These are phyloP conservation scores for Hermaeophaga mercurialis DNA, from an alignment of 2,888 invertebrate species.

Conservation along the genomic window DNA sequence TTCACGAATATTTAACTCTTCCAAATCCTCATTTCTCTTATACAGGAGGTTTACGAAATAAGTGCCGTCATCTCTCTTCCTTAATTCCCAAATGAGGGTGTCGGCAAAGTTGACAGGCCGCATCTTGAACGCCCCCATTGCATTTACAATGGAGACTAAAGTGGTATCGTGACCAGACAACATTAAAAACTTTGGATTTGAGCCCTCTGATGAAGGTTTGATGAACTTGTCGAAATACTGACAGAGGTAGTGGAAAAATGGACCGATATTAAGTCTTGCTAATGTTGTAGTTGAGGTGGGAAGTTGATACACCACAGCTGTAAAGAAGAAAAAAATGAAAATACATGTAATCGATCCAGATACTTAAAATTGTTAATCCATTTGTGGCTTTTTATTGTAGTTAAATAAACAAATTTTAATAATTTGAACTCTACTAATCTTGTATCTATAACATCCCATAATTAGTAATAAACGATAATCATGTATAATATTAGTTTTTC, in stretches of 20 bases:
- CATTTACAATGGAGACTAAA: conserved; percentile 70
- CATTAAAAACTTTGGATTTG: conserved; percentile 63
- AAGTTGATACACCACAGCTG: conserved; percentile 4
- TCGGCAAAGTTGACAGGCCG: conserved; percentile 27
- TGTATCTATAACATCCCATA: no score
- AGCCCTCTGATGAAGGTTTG: neutral
- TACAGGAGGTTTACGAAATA: conserved; percentile 27
- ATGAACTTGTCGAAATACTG: conserved; percentile 59
- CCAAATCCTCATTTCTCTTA: conserved; percentile 19
- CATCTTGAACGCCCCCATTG: conserved; percentile 66
- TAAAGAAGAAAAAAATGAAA: no score
- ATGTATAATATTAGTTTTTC: no score
- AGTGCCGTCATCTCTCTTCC: neutral
- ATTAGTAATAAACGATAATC: no score
- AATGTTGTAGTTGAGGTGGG: conserved; percentile 45
- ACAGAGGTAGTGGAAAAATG: conserved; percentile 69
- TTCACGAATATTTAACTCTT: neutral
- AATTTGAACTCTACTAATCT: no score
- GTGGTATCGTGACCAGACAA: conserved; percentile 81
- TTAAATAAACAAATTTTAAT: no score
- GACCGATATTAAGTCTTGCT: conserved; percentile 63
- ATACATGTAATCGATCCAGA: no score
- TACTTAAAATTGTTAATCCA: no score
- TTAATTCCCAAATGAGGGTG: conserved; percentile 28
- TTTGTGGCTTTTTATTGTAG: no score